Conservation (phyloP, 2,888 invertebrate genomes). For the Noctua pronuba region DNA sequence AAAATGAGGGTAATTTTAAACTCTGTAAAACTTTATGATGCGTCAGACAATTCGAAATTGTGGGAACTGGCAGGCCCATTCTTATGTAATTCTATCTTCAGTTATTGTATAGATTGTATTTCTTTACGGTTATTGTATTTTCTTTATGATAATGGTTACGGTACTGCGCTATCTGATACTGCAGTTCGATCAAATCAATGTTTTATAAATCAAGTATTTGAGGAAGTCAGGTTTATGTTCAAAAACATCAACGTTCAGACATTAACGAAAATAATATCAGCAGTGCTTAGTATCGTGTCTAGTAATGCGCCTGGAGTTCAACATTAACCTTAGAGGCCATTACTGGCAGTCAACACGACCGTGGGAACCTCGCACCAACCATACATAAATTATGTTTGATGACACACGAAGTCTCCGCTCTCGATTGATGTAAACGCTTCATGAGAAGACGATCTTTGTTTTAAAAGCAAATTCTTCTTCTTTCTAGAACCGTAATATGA, state of each 20-base stretch:
- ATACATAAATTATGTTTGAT: conserved; percentile 58
- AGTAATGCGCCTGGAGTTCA: conserved; percentile 28
- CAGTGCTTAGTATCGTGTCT: conserved; percentile 18
- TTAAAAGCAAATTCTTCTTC: conserved; percentile 9
- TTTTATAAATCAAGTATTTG: conserved; percentile 23
- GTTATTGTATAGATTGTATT: conserved; percentile 50
- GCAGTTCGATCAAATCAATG: conserved; percentile 14
- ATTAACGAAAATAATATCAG: conserved; percentile 19
- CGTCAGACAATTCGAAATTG: conserved; percentile 53
- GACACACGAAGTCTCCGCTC: conserved; percentile 42
- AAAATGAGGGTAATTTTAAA: conserved; percentile 49
- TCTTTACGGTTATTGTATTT: conserved; percentile 49
- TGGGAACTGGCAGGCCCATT: conserved; percentile 54
- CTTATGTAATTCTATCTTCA: conserved; percentile 53
- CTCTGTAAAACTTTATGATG: conserved; percentile 50
- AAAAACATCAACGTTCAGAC: not conserved
- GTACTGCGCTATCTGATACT: conserved; percentile 5
- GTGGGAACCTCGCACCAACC: conserved; percentile 62
- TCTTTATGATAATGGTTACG: conserved; percentile 28
- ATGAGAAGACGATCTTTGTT: conserved; percentile 21
- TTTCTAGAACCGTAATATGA: conserved; percentile 24
- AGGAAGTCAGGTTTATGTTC: not conserved
- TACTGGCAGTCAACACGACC: conserved; percentile 47
- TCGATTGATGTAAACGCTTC: conserved; percentile 26
- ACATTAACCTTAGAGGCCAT: conserved; percentile 50